Base-by-base conservation (phyloP, 2,888 invertebrate species). In the Phlogophora meticulosa region DNA sequence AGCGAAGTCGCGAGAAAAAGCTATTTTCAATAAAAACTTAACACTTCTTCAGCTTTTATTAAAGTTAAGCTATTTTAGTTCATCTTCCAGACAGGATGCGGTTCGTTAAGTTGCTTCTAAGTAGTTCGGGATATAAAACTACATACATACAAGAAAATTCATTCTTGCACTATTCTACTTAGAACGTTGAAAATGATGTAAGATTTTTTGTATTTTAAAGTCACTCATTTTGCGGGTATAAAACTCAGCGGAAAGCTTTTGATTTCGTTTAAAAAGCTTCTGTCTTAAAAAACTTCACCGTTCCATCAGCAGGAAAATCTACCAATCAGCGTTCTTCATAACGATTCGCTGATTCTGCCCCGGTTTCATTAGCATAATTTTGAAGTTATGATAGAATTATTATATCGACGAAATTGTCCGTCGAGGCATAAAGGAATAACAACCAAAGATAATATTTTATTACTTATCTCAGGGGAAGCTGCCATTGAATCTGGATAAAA, bases 11-110 rank as follows among this genome's bases (percentile, higher is more conserved):
- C 5, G 28, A n/a, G 28, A 28, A 28, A 28, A 28, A 28, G 5
- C 28, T 4, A 28, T 4, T 87, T 87, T 86, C 84, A 86, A 85
- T 87, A 87, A 80, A 83, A 84, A 86, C 76, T 83, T 82, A 22
- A 68, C 61, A 75, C 52, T 32, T 52, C 5, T 34, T n/a, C 7
- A 43, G 22, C n/a, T 53, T 36, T 32, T 20, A 53, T n/a, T 7
- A 22, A 62, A 48, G 22, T 36, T 70, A 0, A 7, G 15, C 15
- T 15, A 22, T 13, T 71, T 78, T 80, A 46, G 72, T 69, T 81
- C 57, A 80, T 78, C 72, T 66, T 46, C 22, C 36, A 38, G 28
- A 9, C 4, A 20, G 51, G 58, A 28, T 53, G 49, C 11, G 57
- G 45, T 69, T 57, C 36, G 52, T 60, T 66, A 57, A 53, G 38